phyloP scores from a whole-genome alignment of 2,888 invertebrate genomes.

The Cyclophora punctaria region DNA sequence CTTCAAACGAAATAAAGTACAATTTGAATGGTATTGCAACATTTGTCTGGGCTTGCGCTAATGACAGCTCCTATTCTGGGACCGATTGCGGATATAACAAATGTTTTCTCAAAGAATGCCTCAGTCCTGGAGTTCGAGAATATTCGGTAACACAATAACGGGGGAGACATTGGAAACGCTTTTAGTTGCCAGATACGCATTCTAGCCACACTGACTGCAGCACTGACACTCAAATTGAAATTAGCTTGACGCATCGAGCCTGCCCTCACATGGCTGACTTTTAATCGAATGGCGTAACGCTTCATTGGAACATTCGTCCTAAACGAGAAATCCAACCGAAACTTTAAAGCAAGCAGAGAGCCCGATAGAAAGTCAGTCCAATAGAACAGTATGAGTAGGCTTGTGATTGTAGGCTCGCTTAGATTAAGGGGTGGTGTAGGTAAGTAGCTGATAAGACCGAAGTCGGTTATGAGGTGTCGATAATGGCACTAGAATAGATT shows the following conservation, averaged over 20 bases:
- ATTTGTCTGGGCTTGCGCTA: slow-evolving; percentile 47
- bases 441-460: too few species aligned
- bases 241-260: slow-evolving; percentile 40
- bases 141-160: slow-evolving; percentile 60
- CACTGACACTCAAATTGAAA: slow-evolving; percentile 45
- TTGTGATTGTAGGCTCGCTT: slow-evolving; percentile 38
- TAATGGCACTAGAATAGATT: too few species aligned
- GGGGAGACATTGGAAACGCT: slow-evolving; percentile 46
- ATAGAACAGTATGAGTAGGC: slow-evolving; percentile 29
- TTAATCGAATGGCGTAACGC: neutral
- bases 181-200: slow-evolving; percentile 64
- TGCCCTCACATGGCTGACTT: neutral
- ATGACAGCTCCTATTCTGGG: slow-evolving; percentile 54
- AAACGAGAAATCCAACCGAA: too few species aligned
- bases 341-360: too few species aligned
- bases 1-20: slow-evolving; percentile 25
- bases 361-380: slow-evolving; percentile 37
- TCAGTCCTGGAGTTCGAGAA: slow-evolving; percentile 8
- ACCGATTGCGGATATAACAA: slow-evolving; percentile 48
- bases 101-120: slow-evolving; percentile 6
- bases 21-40: slow-evolving; percentile 34
- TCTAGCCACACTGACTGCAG: slow-evolving; percentile 54
- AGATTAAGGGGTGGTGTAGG: neutral
- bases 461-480: too few species aligned
- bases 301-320: too few species aligned